Conservation (phyloP, 2,888 invertebrate species). For the Trisateles emortualis region DNA sequence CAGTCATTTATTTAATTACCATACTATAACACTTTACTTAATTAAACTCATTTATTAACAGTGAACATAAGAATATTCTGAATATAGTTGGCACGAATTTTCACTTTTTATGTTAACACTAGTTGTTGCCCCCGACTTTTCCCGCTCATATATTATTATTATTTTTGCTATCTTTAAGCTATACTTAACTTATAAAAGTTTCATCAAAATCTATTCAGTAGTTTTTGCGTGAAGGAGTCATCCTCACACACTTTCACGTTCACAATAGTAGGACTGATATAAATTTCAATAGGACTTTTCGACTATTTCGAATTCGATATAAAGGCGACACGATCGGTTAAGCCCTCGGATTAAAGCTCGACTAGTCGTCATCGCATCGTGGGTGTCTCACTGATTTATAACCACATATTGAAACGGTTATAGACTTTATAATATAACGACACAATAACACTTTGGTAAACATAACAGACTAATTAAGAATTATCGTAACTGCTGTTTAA, state of each 20-base stretch:
- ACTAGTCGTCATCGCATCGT: slow-evolving; percentile 65
- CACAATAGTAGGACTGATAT: neutral
- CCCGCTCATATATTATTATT: too few relatives aligned
- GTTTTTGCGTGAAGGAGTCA: too few relatives aligned
- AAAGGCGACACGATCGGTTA: slow-evolving; percentile 64
- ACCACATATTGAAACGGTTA: slow-evolving; percentile 57
- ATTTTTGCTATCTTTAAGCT: too few relatives aligned
- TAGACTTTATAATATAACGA: slow-evolving; percentile 66
- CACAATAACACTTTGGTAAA: slow-evolving; percentile 50
- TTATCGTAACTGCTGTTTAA: slow-evolving; percentile 14
- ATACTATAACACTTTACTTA: slow-evolving; percentile 9
- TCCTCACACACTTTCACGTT: neutral
- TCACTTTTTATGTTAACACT: neutral
- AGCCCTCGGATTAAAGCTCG: slow-evolving; percentile 62
- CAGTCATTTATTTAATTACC: neutral
- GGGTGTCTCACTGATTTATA: slow-evolving; percentile 81
- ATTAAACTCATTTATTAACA: neutral
- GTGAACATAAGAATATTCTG: neutral
- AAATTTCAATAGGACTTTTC: slow-evolving; percentile 24
- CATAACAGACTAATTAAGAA: slow-evolving; percentile 38
- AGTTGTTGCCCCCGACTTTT: too few relatives aligned
- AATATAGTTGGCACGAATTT: neutral
- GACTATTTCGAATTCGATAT: slow-evolving; percentile 47
- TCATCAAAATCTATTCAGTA: too few relatives aligned
- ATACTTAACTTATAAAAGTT: too few relatives aligned